Evolutionary conservation across 1,140 invertebrate genomes (phyloP).

Genomic region (Centruroides vittatus): DNA sequence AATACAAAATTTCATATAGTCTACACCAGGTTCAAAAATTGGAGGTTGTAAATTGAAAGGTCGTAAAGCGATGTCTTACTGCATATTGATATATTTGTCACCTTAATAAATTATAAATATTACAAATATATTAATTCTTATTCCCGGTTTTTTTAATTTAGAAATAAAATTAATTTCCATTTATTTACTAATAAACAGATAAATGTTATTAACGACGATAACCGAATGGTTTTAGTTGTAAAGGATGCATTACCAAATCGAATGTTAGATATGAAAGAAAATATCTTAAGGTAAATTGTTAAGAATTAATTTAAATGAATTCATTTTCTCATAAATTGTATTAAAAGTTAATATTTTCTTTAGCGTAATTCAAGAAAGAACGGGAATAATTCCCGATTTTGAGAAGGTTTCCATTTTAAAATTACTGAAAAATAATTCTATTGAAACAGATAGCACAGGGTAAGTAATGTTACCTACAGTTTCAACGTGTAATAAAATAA

Average conservation of each 20-base stretch:
- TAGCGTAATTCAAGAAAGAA: conserved; percentile 51
- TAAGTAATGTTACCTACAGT: neutral
- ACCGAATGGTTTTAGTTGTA: conserved; percentile 62
- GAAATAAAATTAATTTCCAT: neutral
- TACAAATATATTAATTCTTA: no score
- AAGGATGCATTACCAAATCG: conserved; percentile 53
- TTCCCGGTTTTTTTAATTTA: no score
- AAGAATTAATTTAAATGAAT: no score
- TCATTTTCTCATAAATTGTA: no score
- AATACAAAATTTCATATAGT: no score
- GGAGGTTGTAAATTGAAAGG: no score
- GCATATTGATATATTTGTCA: no score
- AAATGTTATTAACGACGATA: conserved; percentile 48
- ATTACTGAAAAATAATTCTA: conserved; percentile 43
- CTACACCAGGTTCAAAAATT: no score
- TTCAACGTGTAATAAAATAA: neutral
- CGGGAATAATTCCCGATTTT: conserved; percentile 55
- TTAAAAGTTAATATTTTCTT: neutral
- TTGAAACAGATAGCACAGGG: conserved; percentile 53
- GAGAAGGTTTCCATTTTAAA: conserved; percentile 52
- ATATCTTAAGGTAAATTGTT: conserved; percentile 36
- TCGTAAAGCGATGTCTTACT: no score
- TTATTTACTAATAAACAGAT: conserved; percentile 23
- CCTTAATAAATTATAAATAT: no score
- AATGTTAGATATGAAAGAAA: conserved; percentile 45